A percentile compares a stretch with the other conserved stretches of the same genome.
Evolutionary conservation across 2,888 invertebrate genomes (phyloP).

Genomic region (Apodemia zela): DNA sequence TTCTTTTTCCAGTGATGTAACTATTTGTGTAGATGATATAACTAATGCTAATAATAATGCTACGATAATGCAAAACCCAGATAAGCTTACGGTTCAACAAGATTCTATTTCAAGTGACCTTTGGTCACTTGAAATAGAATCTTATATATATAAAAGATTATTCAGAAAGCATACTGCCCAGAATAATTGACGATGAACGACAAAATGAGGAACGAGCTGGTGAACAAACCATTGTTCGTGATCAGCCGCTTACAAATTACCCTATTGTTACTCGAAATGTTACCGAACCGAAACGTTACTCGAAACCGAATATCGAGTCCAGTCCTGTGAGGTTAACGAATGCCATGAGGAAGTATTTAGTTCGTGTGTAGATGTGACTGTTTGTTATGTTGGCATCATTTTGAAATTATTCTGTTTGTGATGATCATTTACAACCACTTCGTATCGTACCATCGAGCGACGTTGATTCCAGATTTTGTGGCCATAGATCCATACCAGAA

Average conservation of each 20-base stretch:
- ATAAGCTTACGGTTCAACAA: conserved; percentile 3
- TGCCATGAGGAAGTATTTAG: neutral
- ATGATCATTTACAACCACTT: neutral
- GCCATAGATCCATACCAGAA: neutral
- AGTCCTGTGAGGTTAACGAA: neutral
- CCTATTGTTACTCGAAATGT: too few species aligned
- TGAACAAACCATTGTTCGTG: too few species aligned
- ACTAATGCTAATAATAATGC: neutral
- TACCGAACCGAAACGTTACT: too few species aligned
- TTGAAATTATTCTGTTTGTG: neutral
- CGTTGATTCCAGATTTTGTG: neutral
- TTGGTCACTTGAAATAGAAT: too few species aligned
- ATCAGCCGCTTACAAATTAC: too few species aligned
- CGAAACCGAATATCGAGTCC: too few species aligned
- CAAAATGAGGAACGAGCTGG: neutral
- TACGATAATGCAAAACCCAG: conserved; percentile 1
- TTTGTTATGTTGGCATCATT: neutral
- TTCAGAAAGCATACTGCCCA: conserved; percentile 2
- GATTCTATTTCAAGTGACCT: conserved; percentile 2
- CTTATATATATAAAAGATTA: too few species aligned
- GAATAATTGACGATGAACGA: neutral
- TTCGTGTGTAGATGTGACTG: neutral
- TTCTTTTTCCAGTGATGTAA: too few species aligned
- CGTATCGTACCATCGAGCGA: neutral
- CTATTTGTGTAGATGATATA: too few species aligned